These are phyloP conservation scores for Sebastes flavidus DNA, from an alignment of 2,797 vertebrate species.

Conservation along the genomic window DNA sequence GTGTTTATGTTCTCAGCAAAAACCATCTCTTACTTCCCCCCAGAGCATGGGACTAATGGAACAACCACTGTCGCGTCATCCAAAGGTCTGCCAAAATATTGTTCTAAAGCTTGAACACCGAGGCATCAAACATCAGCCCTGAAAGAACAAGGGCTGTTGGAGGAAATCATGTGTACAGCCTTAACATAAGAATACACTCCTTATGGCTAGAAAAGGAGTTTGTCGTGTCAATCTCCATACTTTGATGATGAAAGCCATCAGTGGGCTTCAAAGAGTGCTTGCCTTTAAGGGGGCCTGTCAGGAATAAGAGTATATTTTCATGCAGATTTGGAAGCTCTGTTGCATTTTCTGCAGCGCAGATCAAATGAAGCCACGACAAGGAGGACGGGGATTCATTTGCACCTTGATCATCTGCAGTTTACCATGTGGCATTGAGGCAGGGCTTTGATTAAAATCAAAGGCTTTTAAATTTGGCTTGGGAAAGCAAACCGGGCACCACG, in stretches of 20 bases:
- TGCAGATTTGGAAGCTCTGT: conserved; percentile 77
- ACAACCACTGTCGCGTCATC: conserved; percentile 11
- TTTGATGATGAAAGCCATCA: conserved; percentile 82
- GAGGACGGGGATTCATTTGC: conserved; percentile 72
- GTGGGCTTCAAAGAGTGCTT: conserved; percentile 77
- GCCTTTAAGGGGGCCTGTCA: conserved; percentile 50
- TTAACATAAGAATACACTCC: conserved; percentile 66
- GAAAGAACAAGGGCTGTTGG: not conserved
- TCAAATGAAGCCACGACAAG: conserved; percentile 68
- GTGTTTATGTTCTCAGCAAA: conserved; percentile 41
- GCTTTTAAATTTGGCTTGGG: conserved; percentile 49
- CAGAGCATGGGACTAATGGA: conserved; percentile 20
- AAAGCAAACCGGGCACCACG: conserved; percentile 49
- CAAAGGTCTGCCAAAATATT: conserved; percentile 35
- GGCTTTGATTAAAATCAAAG: conserved; percentile 82
- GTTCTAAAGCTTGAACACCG: not conserved
- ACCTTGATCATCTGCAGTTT: conserved; percentile 75
- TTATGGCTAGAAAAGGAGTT: conserved; percentile 47
- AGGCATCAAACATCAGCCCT: conserved; percentile 21
- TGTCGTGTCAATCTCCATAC: conserved; percentile 55
- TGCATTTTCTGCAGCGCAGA: conserved; percentile 71
- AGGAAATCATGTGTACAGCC: conserved; percentile 8
- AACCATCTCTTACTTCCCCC: conserved; percentile 9
- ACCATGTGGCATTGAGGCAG: conserved; percentile 60
- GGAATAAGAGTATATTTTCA: conserved; percentile 75